These are phyloP conservation scores for Acrobasis repandana DNA, from an alignment of 2,888 invertebrate genomes.

Conservation along the genomic window DNA sequence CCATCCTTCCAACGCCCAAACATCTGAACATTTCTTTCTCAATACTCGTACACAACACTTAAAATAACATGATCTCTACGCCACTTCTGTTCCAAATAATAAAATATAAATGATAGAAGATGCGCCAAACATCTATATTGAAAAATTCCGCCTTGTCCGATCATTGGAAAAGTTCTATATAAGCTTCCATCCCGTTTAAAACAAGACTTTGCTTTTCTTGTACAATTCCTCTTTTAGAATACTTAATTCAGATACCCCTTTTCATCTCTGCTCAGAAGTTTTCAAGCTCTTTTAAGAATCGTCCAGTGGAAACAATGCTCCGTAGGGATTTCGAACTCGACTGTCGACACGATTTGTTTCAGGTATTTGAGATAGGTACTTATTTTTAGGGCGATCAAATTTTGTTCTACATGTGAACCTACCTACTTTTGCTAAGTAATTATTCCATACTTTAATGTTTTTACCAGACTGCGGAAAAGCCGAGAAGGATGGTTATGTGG, in stretches of 20 bases:
- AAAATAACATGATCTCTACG: constrained; percentile 35
- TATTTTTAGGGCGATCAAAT: neutral
- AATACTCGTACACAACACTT: neutral
- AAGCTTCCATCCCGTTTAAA: constrained; percentile 68
- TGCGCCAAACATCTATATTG: constrained; percentile 73
- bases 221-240: constrained; percentile 76
- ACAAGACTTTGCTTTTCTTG: constrained; percentile 80
- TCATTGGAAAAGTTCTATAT: constrained; percentile 73
- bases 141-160: constrained; percentile 72
- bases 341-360: constrained; percentile 33
- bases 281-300: constrained; percentile 65
- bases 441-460: no score
- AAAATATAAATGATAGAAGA: constrained; percentile 69
- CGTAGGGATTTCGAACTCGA: constrained; percentile 49
- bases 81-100: constrained; percentile 45
- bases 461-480: no score
- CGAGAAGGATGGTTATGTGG: no score
- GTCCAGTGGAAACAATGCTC: constrained; percentile 64
- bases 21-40: no score
- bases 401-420: no score
- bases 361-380: constrained; percentile 7
- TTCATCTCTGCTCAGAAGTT: constrained; percentile 69
- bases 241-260: constrained; percentile 77
- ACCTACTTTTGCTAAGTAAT: no score
- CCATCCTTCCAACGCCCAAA: no score